These are phyloP conservation scores for Melanotaenia duboulayi DNA, from an alignment of 2,113 vertebrate genomes.

Conservation along the genomic window DNA sequence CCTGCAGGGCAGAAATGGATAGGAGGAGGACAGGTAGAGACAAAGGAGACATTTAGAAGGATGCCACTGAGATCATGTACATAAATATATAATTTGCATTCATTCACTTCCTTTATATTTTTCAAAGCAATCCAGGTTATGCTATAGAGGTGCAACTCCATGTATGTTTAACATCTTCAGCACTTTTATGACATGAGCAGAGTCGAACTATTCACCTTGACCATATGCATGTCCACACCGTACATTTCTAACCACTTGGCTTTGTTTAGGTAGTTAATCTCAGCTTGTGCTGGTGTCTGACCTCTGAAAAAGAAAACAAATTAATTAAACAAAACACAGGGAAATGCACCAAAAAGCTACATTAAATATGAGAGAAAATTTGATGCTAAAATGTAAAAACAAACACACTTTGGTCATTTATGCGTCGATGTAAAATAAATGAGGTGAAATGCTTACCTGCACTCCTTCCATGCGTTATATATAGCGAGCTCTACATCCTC, in stretches of 20 bases:
- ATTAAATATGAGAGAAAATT: no score
- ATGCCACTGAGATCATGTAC: neutral
- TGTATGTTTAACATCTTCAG: neutral
- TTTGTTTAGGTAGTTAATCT: slow-evolving; percentile 99
- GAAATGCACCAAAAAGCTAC: neutral
- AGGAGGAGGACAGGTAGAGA: neutral
- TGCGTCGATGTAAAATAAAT: no score
- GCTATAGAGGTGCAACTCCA: neutral
- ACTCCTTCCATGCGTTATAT: slow-evolving; percentile 95
- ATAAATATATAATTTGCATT: neutral
- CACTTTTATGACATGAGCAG: no score
- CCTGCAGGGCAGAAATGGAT: slow-evolving; percentile 77
- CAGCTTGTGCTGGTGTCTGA: slow-evolving; percentile 94
- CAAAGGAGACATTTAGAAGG: neutral
- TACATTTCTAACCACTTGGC: slow-evolving; percentile 99
- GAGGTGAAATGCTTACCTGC: slow-evolving; percentile 83
- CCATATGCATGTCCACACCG: slow-evolving; percentile 99
- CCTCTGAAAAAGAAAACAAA: slow-evolving; percentile 81
- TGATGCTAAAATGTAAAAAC: no score
- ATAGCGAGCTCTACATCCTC: slow-evolving; percentile 93
- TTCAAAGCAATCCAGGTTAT: neutral
- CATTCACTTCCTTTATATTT: neutral
- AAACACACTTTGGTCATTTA: no score
- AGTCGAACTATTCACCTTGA: slow-evolving; percentile 85
- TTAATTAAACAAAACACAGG: neutral